These are phyloP conservation scores for Torymus tubicola DNA, from an alignment of 2,888 invertebrate species.

Conservation along the genomic window DNA sequence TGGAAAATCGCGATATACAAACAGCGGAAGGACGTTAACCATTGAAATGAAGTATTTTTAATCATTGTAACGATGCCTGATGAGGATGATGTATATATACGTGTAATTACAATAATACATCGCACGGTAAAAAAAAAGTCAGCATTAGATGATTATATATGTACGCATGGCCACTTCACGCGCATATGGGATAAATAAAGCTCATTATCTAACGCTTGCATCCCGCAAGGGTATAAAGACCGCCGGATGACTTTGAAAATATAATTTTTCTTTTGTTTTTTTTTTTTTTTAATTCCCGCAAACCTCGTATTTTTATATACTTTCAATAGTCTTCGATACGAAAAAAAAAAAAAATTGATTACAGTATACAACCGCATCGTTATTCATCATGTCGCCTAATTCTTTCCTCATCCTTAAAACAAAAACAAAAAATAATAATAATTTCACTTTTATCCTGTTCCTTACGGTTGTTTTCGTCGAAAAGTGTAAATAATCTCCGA, in stretches of 20 bases:
- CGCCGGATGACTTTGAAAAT: constrained; percentile 44
- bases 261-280: constrained; percentile 35
- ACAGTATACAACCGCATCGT: too few relatives aligned
- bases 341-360: neutral
- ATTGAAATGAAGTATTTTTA: too few relatives aligned
- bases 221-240: constrained; percentile 41
- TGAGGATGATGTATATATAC: too few relatives aligned
- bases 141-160: constrained; percentile 15
- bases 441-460: too few relatives aligned
- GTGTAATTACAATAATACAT: constrained; percentile 2
- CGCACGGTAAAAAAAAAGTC: neutral
- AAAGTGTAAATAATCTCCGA: too few relatives aligned
- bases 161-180: neutral
- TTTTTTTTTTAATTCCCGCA: constrained; percentile 18
- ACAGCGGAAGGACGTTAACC: too few relatives aligned
- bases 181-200: constrained; percentile 15
- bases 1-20: too few relatives aligned
- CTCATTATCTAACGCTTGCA: constrained; percentile 40
- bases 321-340: neutral
- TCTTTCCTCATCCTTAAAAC: too few relatives aligned
- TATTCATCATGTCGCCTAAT: too few relatives aligned
- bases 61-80: too few relatives aligned
- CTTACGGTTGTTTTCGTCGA: too few relatives aligned
- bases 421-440: too few relatives aligned
- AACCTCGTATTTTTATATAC: constrained; percentile 13